Percentiles rank a stretch among this genome's conserved stretches.
phyloP scores from a whole-genome alignment of 1,140 invertebrate species.

The Conus ventricosus region DNA sequence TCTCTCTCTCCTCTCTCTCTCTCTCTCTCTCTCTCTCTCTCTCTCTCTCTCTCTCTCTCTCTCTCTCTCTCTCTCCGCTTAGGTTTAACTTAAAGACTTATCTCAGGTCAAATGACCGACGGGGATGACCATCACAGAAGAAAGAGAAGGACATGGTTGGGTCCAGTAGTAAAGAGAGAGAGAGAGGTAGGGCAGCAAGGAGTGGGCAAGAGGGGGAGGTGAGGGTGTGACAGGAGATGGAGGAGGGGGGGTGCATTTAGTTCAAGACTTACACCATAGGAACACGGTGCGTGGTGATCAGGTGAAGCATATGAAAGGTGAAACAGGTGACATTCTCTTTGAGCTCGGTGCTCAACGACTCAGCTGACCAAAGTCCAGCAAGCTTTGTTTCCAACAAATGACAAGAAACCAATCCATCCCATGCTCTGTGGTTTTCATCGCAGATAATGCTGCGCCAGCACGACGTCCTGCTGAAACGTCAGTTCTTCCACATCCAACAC shows the following conservation, averaged over 20 bases:
- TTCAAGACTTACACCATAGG: neutral
- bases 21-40: too few relatives aligned
- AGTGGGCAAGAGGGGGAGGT: neutral
- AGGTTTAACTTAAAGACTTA: too few relatives aligned
- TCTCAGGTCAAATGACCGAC: neutral
- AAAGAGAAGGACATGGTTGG: neutral
- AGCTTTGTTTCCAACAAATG: too few relatives aligned
- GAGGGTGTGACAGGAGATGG: neutral
- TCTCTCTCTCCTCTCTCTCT: too few relatives aligned
- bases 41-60: too few relatives aligned
- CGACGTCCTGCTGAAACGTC: slow-evolving; percentile 64
- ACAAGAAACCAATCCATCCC: too few relatives aligned
- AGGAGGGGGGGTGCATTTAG: neutral
- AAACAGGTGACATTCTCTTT: neutral
- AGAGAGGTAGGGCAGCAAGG: neutral
- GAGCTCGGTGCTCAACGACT: too few relatives aligned
- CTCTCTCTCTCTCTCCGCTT: too few relatives aligned
- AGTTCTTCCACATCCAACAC: slow-evolving; percentile 66
- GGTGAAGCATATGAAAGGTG: neutral
- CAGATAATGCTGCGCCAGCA: slow-evolving; percentile 66
- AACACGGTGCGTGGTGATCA: neutral
- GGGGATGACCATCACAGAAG: neutral
- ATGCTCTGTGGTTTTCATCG: too few relatives aligned
- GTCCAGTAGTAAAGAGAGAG: neutral
- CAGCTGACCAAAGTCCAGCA: too few relatives aligned